A percentile compares a stretch with the other conserved stretches of the same genome.
Conservation (phyloP, 2,888 invertebrate genomes). For the Chydorus sphaericus region DNA sequence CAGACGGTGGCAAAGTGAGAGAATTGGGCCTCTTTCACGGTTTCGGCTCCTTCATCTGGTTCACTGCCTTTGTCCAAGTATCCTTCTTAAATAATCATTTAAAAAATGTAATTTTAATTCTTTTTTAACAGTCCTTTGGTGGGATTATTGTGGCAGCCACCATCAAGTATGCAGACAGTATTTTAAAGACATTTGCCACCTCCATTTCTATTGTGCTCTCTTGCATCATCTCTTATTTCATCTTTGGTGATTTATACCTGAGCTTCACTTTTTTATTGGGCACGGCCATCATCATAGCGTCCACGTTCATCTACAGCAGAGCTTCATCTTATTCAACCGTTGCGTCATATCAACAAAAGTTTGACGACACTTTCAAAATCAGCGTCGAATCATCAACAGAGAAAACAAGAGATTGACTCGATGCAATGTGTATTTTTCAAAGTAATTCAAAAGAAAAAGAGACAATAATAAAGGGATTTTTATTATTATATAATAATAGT, state of each 20-base stretch:
- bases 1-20: background rate
- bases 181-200: conserved; percentile 1
- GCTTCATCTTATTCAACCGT: too few relatives aligned
- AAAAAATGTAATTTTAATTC: background rate
- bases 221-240: background rate
- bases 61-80: background rate
- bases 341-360: too few relatives aligned
- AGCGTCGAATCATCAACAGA: too few relatives aligned
- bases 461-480: too few relatives aligned
- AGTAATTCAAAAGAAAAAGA: too few relatives aligned
- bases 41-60: background rate
- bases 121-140: background rate
- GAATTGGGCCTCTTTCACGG: background rate
- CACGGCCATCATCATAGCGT: background rate
- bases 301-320: background rate
- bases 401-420: too few relatives aligned
- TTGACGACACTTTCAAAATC: too few relatives aligned
- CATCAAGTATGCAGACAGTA: background rate
- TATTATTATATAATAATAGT: too few relatives aligned
- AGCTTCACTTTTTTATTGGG: background rate
- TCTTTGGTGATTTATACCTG: background rate
- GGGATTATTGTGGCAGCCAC: background rate
- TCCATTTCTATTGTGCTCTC: conserved; percentile 3
- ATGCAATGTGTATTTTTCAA: too few relatives aligned
- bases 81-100: background rate